These are phyloP conservation scores for Noctua comes DNA, from an alignment of 2,888 invertebrate species.

Conservation along the genomic window DNA sequence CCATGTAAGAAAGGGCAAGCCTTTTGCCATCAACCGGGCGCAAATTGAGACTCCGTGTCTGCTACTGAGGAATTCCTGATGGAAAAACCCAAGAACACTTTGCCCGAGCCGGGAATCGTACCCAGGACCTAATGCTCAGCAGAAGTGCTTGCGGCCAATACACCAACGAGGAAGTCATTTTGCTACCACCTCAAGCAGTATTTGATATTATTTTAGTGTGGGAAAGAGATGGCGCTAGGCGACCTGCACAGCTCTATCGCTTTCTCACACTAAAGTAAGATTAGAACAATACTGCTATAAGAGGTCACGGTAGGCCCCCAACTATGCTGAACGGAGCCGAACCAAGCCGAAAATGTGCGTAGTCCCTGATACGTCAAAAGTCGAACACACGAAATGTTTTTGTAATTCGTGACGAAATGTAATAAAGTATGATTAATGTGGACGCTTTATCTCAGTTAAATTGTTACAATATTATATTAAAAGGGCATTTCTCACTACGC, in stretches of 20 bases:
- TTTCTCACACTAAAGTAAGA: background rate
- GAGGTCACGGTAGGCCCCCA: background rate
- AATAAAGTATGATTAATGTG: conserved; percentile 11
- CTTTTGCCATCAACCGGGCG: no score
- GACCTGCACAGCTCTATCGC: background rate
- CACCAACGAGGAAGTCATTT: background rate
- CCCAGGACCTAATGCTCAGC: no score
- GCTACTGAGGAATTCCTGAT: no score
- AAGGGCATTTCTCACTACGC: background rate
- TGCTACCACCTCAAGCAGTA: no score
- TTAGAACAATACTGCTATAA: background rate
- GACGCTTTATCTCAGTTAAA: background rate
- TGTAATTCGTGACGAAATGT: background rate
- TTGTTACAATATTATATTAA: conserved; percentile 1
- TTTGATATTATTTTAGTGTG: background rate
- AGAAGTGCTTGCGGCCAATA: background rate
- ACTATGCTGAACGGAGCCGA: background rate
- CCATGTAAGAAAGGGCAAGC: no score
- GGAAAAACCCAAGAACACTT: no score
- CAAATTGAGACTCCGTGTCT: no score
- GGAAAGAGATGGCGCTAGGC: background rate
- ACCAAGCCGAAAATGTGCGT: background rate
- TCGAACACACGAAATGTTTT: background rate
- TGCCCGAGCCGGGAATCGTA: no score
- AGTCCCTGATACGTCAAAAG: background rate